These are phyloP conservation scores for Manis javanica DNA, from an alignment of 2,797 vertebrate genomes.

Conservation along the genomic window DNA sequence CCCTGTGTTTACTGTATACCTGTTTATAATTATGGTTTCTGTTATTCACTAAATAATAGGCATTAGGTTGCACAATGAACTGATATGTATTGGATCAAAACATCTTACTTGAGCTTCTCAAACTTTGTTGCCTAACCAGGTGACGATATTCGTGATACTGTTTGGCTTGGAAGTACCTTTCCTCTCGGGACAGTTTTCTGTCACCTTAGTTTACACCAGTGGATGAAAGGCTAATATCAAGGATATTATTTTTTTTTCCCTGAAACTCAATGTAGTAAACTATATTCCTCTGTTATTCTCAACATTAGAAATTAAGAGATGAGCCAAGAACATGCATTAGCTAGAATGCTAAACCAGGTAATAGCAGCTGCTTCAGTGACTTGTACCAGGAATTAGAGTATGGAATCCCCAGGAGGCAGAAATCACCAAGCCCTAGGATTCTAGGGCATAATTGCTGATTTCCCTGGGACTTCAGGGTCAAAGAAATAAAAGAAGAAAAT, in stretches of 20 bases:
- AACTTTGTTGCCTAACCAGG: neutral
- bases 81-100: neutral
- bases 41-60: constrained; percentile 49
- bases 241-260: neutral
- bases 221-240: neutral
- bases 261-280: neutral
- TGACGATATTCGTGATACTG: neutral
- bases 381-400: neutral
- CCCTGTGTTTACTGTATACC: constrained; percentile 72
- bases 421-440: neutral
- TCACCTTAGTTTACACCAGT: neutral
- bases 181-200: neutral
- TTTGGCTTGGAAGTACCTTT: neutral
- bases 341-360: neutral
- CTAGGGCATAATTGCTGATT: neutral
- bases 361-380: neutral
- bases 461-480: constrained; percentile 22
- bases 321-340: neutral
- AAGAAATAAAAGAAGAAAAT: constrained; percentile 39
- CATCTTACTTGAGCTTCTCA: constrained; percentile 2
- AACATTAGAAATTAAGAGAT: constrained; percentile 46
- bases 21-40: constrained; percentile 74
- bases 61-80: neutral
- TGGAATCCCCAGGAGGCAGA: constrained; percentile 37
- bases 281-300: neutral